phyloP scores from a whole-genome alignment of 2,888 invertebrate genomes.

The Folsomia candida region DNA sequence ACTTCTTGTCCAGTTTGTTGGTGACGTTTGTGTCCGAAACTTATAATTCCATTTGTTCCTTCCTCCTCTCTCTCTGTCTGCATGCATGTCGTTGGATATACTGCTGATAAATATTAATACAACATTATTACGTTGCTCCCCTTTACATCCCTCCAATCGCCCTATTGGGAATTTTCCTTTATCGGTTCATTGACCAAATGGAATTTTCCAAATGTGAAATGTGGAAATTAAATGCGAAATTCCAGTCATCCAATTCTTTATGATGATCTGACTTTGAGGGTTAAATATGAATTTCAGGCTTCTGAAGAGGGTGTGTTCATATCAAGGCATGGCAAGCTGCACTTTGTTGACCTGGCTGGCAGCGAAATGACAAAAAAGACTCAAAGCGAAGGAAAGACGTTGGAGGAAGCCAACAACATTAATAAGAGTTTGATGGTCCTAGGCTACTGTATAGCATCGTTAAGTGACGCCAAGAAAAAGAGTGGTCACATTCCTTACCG shows the following conservation, averaged over 20 bases:
- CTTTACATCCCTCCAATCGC: too few species aligned
- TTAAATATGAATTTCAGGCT: slow-evolving; percentile 53
- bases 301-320: slow-evolving; percentile 75
- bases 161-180: too few species aligned
- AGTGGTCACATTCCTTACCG: slow-evolving; percentile 87
- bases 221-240: too few species aligned
- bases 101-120: too few species aligned
- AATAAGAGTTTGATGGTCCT: slow-evolving; percentile 92
- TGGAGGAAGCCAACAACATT: slow-evolving; percentile 93
- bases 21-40: too few species aligned
- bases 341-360: slow-evolving; percentile 94
- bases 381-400: slow-evolving; percentile 77
- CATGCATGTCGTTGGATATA: background rate
- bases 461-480: slow-evolving; percentile 77
- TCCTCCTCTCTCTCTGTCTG: background rate
- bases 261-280: too few species aligned
- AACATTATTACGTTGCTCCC: too few species aligned
- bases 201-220: too few species aligned
- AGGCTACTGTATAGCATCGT: slow-evolving; percentile 89
- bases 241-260: too few species aligned
- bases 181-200: background rate
- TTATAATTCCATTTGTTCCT: too few species aligned
- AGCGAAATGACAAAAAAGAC: slow-evolving; percentile 94
- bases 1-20: too few species aligned
- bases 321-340: slow-evolving; percentile 88